These are phyloP conservation scores for Calypte anna DNA, from an alignment of 2,113 vertebrate species.

Conservation along the genomic window DNA sequence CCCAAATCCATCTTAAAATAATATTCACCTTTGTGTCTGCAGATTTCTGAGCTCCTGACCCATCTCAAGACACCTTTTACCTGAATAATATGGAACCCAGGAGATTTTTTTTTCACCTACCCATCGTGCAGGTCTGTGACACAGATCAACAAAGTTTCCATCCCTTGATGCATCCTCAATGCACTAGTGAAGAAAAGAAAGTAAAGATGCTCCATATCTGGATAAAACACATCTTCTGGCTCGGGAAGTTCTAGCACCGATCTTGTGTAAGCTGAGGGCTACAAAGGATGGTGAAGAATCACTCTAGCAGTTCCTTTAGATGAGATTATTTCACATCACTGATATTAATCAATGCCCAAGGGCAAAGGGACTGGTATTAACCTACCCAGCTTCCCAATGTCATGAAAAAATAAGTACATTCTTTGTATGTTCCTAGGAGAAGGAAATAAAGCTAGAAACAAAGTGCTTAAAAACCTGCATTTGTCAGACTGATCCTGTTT, in stretches of 20 bases:
- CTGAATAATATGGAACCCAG: not conserved
- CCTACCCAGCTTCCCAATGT: not conserved
- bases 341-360: not conserved
- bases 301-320: not conserved
- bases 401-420: not conserved
- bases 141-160: not conserved
- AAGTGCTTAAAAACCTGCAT: slow-evolving; percentile 40
- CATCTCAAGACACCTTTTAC: not conserved
- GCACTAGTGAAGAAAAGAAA: not conserved
- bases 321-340: not conserved
- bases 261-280: not conserved
- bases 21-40: not conserved
- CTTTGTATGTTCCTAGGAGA: not conserved
- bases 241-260: not conserved
- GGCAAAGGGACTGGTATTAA: not conserved
- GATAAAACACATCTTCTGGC: not conserved
- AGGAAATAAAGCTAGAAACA: not conserved
- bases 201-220: not conserved
- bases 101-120: not conserved
- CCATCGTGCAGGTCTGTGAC: not conserved
- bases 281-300: not conserved
- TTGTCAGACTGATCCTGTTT: slow-evolving; percentile 61
- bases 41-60: not conserved
- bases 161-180: not conserved
- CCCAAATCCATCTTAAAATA: not conserved